These are phyloP conservation scores for Aphelenchoides besseyi DNA, from an alignment of 1,140 invertebrate species.

Conservation along the genomic window DNA sequence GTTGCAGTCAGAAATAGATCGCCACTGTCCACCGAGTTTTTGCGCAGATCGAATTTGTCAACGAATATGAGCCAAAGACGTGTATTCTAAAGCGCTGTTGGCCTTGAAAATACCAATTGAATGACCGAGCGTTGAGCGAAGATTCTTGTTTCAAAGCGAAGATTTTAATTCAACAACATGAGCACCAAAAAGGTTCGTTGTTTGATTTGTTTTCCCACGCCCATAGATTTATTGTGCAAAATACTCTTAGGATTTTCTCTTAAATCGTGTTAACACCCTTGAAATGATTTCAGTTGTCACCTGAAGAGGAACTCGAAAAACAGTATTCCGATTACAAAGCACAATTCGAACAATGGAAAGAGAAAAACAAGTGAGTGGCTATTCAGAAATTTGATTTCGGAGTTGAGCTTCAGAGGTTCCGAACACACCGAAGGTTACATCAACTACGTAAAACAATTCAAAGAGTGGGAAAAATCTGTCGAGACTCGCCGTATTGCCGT, in stretches of 20 bases:
- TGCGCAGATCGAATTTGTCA: too few relatives aligned
- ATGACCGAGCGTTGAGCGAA: too few relatives aligned
- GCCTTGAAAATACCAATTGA: too few relatives aligned
- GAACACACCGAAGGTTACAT: constrained; percentile 52
- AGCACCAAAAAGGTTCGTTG: background rate
- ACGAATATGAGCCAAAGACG: too few relatives aligned
- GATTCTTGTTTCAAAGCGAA: too few relatives aligned
- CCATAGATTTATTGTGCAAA: background rate
- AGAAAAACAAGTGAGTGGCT: constrained; percentile 43
- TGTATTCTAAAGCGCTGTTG: too few relatives aligned
- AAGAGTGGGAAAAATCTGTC: constrained; percentile 52
- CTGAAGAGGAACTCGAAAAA: constrained; percentile 54
- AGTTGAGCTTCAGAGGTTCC: constrained; percentile 41
- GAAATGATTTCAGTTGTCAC: constrained; percentile 50
- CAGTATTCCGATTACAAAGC: constrained; percentile 54
- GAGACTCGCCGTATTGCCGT: constrained; percentile 46
- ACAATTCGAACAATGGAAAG: constrained; percentile 57
- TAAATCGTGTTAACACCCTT: background rate
- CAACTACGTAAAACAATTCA: constrained; percentile 52
- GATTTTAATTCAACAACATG: too few relatives aligned
- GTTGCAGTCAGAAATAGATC: too few relatives aligned
- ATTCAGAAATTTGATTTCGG: constrained; percentile 19
- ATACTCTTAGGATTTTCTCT: background rate
- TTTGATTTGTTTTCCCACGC: background rate
- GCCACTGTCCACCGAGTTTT: too few relatives aligned